Base-by-base conservation (phyloP, 1,140 invertebrate genomes). In the Capitella teleta region DNA sequence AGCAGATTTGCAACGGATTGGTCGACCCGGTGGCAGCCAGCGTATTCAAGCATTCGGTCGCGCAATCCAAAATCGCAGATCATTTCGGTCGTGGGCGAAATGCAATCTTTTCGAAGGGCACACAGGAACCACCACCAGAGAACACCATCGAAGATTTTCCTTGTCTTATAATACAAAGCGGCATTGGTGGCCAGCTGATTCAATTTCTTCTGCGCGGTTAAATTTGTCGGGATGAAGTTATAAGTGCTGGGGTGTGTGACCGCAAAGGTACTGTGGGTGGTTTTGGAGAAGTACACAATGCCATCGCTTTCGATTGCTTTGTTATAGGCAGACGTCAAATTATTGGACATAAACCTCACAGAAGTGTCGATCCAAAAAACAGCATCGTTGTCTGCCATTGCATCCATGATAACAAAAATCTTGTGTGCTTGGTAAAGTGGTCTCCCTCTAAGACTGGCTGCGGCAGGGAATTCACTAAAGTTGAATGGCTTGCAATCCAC, bases 1-100 rank as follows among this genome's bases (percentile, higher is more conserved):
- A 63, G 52, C 19, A 63, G 51, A 38, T 63, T 63, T 5, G 61
- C 46, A 30, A 56, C 58, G 12, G 61, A 61, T 42, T 61, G 53
- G 26, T 63, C 61, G 37, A 54, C 61, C 2, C 54, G 42, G 51
- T 63, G 61, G 36, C 61, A 63, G 40, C 51, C 47, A 26, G 53
- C 58, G 44, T 56, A 59, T 6, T 32, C n/a, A 32, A n/a, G 16
- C 18, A 51, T 41, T 19, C 36, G 52, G 10, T 42, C 47, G 12
- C 43, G 14, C 5, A 19, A 28, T n/a, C 21, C 1, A 8, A 41
- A 38, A 2, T 23, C 28, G 42, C 61, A 55, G 1, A 26, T 2
- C 3, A 16, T 19, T 4, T 44, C n/a, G 8, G n/a, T 28, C 3
- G 14, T 26, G 21, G 42, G 42, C 5, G 42, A 21, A 16, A 25